Evolutionary conservation across 2,113 vertebrate genomes (phyloP), one percentile per base, ranked within the genome.

Genomic region (Myiopsitta monachus): DNA sequence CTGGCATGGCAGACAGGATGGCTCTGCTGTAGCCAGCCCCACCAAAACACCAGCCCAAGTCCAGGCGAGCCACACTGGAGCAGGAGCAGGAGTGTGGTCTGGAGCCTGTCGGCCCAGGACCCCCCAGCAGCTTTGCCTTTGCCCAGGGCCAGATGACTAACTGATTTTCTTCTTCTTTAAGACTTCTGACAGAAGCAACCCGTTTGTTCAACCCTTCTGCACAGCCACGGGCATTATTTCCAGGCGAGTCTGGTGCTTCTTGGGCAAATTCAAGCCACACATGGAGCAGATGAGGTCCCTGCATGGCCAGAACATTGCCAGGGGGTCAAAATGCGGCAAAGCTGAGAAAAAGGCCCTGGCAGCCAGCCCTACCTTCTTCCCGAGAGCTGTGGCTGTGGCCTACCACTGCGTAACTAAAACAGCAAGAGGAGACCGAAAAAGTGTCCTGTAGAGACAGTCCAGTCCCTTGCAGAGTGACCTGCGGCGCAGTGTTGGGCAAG

Each of bases 381-480:
- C 30, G 46, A 77, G 64, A 83, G 46, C 38, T 77, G 61, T 52
- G 49, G 38, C 63, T 63, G 18, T 47, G 59, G 19, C 70, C 87
- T 70, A 57, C 54, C 85, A n/a, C 47, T 62, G 90, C n/a, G 61
- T 57, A 59, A 63, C 44, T 70, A 28, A 80, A 93, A 55, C 26
- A 59, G 87, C 68, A 77, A 81, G 64, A 78, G 36, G 43, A 80
- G 82, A 81, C 66, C 64, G 80, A 74, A 70, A 64, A 41, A 68
- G 27, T 5, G 26, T 28, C 68, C 24, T 82, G 83, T 4, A 4
- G 61, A 75, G 86, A 31, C 86, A 84, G 86, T 27, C 46, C n/a
- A 1, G 49, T 33, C 90, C 64, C 95, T 83, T 81, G 94, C 90
- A 68, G 88, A 84, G 93, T 49, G 94, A 88, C 92, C 95, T 68